Base-by-base conservation (phyloP, 2,797 vertebrate genomes). In the Crenichthys baileyi region DNA sequence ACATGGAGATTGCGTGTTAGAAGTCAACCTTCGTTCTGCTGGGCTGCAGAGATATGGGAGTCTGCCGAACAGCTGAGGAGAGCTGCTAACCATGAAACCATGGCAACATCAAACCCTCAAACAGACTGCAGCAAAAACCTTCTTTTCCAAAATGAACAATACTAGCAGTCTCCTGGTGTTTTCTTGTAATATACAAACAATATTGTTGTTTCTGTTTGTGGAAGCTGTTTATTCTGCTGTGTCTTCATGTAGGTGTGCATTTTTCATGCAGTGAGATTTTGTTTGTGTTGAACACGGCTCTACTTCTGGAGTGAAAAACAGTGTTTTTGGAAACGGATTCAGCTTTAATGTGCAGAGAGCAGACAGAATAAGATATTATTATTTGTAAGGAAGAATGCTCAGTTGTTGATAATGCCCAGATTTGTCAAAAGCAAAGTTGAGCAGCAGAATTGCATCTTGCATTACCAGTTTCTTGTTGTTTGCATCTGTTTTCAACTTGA, bases 1-100 rank as follows among this genome's bases (percentile, higher is more conserved):
- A 70, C 74, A 48, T 44, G 55, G 76, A 75, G 70, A 65, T 56
- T 36, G 44, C 26, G 75, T 79, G 88, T 85, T 80, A 53, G 81
- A 77, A 78, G 73, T 77, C 77, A 61, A 68, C 29, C 80, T 75
- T 60, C 2, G 20, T 72, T 79, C 51, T 4, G 56, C 26, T 41
- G 1, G 20, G 39, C 73, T 5, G 31, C 75, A 26, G 63, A 39
- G 8, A 63, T 29, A 80, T 53, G 39, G 31, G 39, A 70, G 39
- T 50, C 80, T 77, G 70, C 76, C 63, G 77, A 84, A 3, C 73
- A 65, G 80, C 36, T 0, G 46, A 75, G 48, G 4, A 22, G 36
- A 67, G 63, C 63, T 67, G 20, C 36, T 24, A 67, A 67, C 63
- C 36, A 41, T 12, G 79, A 71, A 81, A 75, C 65, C 58, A 70